These are phyloP conservation scores for Monodelphis domestica DNA, from an alignment of 2,797 vertebrate species.

Conservation along the genomic window DNA sequence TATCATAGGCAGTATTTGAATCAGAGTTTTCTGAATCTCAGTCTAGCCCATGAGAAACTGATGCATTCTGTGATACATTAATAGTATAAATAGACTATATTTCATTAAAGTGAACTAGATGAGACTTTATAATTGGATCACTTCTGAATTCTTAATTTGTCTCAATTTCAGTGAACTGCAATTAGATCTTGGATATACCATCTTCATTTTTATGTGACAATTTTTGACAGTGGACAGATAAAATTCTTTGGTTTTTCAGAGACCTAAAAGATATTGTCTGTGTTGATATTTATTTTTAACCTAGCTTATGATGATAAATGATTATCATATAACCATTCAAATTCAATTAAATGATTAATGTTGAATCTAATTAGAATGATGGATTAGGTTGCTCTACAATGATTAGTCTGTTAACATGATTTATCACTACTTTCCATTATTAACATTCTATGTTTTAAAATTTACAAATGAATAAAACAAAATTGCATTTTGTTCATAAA, in stretches of 20 bases:
- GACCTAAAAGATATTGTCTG: neutral
- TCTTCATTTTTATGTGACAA: neutral
- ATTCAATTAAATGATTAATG: constrained; percentile 69
- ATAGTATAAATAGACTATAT: neutral
- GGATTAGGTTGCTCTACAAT: constrained; percentile 50
- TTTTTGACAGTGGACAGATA: neutral
- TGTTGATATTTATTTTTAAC: constrained; percentile 63
- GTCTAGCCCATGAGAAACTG: neutral
- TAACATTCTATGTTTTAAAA: constrained; percentile 43
- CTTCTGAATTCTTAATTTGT: neutral
- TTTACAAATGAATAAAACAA: constrained; percentile 33
- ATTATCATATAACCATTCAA: constrained; percentile 57
- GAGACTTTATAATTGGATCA: neutral
- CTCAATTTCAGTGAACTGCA: neutral
- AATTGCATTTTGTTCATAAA: constrained; percentile 60
- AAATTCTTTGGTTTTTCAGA: neutral
- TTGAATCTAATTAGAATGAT: constrained; percentile 65
- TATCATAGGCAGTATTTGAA: neutral
- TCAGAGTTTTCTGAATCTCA: neutral
- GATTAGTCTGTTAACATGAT: constrained; percentile 68
- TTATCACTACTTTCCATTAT: constrained; percentile 58
- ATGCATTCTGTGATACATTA: neutral
- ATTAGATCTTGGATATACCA: neutral
- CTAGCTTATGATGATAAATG: constrained; percentile 60
- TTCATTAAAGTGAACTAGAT: neutral